Evolutionary conservation across 2,113 vertebrate genomes (phyloP), one percentile per base, ranked within the genome.

Genomic region (Perccottus glenii): DNA sequence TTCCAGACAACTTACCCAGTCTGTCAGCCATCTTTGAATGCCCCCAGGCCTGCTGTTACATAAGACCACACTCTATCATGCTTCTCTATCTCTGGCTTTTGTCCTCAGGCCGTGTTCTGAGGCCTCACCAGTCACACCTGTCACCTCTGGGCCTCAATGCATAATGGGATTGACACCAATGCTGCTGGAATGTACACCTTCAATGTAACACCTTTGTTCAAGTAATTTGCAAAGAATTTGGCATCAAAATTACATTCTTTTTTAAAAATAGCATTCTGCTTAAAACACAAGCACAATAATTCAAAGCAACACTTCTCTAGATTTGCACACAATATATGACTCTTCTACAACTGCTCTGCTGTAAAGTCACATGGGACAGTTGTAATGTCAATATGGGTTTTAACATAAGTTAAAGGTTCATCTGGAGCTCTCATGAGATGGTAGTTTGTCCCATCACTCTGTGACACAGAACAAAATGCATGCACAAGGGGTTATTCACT

Each of bases 141-240:
- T 79, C 78, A 35, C 86, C 81, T 79, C 66, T 71, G 48, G 27
- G 59, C 48, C 51, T 27, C 47, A 1, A 16, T 5, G 44, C 8
- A 43, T 88, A 76, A 87, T 78, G 82, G 71, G 78, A 67, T 79
- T 61, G 70, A 85, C 88, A 19, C 88, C 60, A 56, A 16, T 5
- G 60, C 89, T 75, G 83, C 80, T 85, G 85, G 88, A 88, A 83
- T 2, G 49, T 89, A 73, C 88, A 87, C 90, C 82, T 88, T 63
- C 2, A 16, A 67, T 62, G 74, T 27, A 47, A 59, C 47, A 19
- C 61, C 2, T 49, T 50, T 66, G 63, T 38, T n/a, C 70, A 48
- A 46, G 35, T 9, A 5, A 52, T 44, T 59, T 19, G 6, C 52
- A 8, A 52, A 64, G 48, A 50, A 12, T 60, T 32, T 11, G 53